A percentile compares a stretch with the other conserved stretches of the same genome.
Evolutionary conservation across 1,140 invertebrate species (phyloP).

Genomic region (Leptonema lineaticorne): DNA sequence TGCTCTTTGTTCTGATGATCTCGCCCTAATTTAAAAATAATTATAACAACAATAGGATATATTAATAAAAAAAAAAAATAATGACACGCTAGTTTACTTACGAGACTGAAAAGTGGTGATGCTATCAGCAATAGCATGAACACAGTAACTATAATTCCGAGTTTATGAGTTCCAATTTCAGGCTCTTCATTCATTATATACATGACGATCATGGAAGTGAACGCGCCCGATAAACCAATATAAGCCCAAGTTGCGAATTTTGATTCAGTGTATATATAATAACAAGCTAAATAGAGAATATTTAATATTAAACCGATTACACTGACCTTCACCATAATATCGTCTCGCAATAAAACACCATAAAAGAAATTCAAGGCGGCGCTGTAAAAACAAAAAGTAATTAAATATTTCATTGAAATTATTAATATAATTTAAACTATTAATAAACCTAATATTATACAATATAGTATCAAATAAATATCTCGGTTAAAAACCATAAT

Average conservation of each 20-base stretch:
- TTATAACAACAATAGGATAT: background rate
- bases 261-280: conserved; percentile 64
- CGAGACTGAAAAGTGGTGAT: conserved; percentile 69
- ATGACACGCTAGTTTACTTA: conserved; percentile 51
- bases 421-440: too few relatives aligned
- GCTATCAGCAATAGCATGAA: conserved; percentile 69
- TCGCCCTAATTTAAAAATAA: conserved; percentile 56
- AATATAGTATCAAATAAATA: too few relatives aligned
- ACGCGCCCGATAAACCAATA: conserved; percentile 55
- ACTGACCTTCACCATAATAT: conserved; percentile 73
- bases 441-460: too few relatives aligned
- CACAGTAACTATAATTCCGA: conserved; percentile 68
- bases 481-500: too few relatives aligned
- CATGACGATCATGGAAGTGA: conserved; percentile 65
- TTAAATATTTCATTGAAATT: too few relatives aligned
- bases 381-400: conserved; percentile 56
- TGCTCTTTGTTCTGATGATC: conserved; percentile 74
- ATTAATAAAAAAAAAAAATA: conserved; percentile 3
- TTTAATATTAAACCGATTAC: conserved; percentile 68
- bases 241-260: conserved; percentile 58
- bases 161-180: conserved; percentile 64
- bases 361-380: conserved; percentile 70
- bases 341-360: conserved; percentile 67
- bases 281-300: conserved; percentile 63
- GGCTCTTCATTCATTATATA: conserved; percentile 61